These are phyloP conservation scores for Nothura maculosa DNA, from an alignment of 2,797 vertebrate species.

Conservation along the genomic window DNA sequence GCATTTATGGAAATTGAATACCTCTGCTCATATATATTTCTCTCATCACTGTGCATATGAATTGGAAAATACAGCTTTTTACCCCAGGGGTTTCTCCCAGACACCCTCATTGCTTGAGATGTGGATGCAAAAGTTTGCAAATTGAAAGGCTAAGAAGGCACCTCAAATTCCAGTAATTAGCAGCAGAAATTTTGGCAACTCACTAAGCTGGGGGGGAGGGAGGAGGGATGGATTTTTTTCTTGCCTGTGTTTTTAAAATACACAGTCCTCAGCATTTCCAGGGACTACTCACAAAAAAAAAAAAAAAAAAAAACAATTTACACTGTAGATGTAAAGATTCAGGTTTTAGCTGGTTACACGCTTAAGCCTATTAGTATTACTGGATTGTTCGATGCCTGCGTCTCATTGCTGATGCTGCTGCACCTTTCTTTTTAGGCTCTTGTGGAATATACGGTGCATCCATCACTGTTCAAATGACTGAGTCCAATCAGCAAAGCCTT, in stretches of 20 bases:
- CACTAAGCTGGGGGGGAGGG: neutral
- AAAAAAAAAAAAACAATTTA: neutral
- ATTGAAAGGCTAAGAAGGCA: slow-evolving; percentile 3
- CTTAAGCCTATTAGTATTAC: neutral
- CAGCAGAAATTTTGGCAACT: slow-evolving; percentile 25
- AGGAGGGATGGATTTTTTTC: neutral
- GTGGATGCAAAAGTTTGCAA: slow-evolving; percentile 1
- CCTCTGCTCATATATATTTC: neutral
- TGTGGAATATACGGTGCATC: slow-evolving; percentile 8
- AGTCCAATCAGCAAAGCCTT: slow-evolving; percentile 69
- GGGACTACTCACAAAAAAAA: neutral
- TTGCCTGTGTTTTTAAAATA: neutral
- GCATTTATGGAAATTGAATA: slow-evolving; percentile 33
- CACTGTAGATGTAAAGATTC: neutral
- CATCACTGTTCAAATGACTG: slow-evolving; percentile 41
- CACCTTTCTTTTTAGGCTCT: slow-evolving; percentile 48
- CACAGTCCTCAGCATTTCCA: neutral
- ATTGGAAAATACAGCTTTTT: slow-evolving; percentile 19
- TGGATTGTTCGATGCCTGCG: slow-evolving; percentile 14
- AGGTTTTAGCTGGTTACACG: neutral
- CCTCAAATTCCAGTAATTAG: slow-evolving; percentile 49
- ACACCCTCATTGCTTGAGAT: neutral
- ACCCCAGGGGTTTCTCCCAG: neutral
- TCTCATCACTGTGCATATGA: neutral
- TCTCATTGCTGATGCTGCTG: slow-evolving; percentile 30